These are phyloP conservation scores for Rhinatrema bivittatum DNA, from an alignment of 2,797 vertebrate genomes.

Conservation along the genomic window DNA sequence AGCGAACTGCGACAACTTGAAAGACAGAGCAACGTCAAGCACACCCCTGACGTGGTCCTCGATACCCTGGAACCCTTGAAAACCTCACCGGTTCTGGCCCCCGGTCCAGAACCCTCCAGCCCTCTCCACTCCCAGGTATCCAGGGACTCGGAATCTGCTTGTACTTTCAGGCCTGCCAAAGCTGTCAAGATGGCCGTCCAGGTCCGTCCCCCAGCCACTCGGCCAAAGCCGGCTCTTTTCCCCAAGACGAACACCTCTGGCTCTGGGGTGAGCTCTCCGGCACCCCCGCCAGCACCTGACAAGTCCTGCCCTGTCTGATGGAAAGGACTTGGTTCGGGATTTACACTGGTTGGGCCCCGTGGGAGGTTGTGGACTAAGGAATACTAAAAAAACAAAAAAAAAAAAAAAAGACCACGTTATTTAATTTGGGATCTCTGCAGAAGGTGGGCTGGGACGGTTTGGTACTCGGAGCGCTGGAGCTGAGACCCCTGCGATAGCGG, in stretches of 20 bases:
- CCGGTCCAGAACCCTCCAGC: constrained; percentile 88
- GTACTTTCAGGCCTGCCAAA: constrained; percentile 82
- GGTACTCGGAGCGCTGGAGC: no score
- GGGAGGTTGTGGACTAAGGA: no score
- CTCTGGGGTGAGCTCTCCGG: constrained; percentile 70
- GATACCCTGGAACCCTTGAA: constrained; percentile 96
- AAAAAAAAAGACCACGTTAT: no score
- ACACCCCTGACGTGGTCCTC: constrained; percentile 88
- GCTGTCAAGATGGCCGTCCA: constrained; percentile 55
- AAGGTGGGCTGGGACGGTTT: no score
- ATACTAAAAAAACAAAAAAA: no score
- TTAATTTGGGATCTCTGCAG: no score
- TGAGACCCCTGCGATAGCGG: no score
- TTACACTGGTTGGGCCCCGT: no score
- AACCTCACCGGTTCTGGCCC: constrained; percentile 65
- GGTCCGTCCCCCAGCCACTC: constrained; percentile 73
- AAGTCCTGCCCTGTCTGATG: constrained; percentile 89
- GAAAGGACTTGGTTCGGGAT: not conserved
- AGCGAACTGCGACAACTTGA: constrained; percentile 86
- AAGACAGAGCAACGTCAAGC: constrained; percentile 81
- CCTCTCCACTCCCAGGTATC: constrained; percentile 88
- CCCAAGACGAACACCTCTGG: constrained; percentile 72
- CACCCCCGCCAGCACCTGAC: constrained; percentile 76
- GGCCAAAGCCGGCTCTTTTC: constrained; percentile 87
- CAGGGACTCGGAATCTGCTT: constrained; percentile 68